Evolutionary conservation across 2,888 invertebrate species (phyloP), one percentile per base, ranked within the genome.

Genomic region (Morpho achilles): DNA sequence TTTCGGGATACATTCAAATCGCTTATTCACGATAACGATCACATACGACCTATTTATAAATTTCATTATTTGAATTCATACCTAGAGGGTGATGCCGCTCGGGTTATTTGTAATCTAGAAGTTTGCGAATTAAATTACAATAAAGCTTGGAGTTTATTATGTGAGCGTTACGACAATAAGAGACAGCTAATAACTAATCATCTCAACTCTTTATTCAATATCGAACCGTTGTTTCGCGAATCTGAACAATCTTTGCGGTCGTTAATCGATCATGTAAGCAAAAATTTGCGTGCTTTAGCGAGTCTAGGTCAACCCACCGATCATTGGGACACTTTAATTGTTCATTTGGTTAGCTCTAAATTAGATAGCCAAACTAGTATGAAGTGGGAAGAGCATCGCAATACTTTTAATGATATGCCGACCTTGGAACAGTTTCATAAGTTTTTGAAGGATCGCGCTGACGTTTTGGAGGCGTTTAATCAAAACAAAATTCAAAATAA

Each of bases 201-300:
- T 48, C 32, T 63, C 7, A 58, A 43, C 10, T 51, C 60, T 5
- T 53, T 66, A 8, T 59, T 66, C 43, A 60, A 61, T 43, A 52
- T 62, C 16, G 40, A 63, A 23, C 22, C 41, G 7, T 22, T 62
- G 32, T 7, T 56, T 16, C 59, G 61, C 1, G 66, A 69, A 39
- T 60, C 65, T 1, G 61, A 62, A 10, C 59, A 50, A 7, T 59
- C 65, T 7, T 53, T 65, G 10, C 53, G 65, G 32, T 66, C 57
- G 46, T 49, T 66, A 41, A 60, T 64, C 7, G 68, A 68, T 55
- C 59, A 66, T 8, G 55, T 68, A 2, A 59, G 55, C 5, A 68
- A 67, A 56, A 66, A 69, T 41, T 50, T 68, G 39, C 63, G 68
- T 6, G 64, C 68, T 3, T 48, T 68, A 9, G 8, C 49, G 7